These are phyloP conservation scores for Actinopyga echinites DNA, from an alignment of 53 echinoderm and acorn worm genomes.

Conservation along the genomic window DNA sequence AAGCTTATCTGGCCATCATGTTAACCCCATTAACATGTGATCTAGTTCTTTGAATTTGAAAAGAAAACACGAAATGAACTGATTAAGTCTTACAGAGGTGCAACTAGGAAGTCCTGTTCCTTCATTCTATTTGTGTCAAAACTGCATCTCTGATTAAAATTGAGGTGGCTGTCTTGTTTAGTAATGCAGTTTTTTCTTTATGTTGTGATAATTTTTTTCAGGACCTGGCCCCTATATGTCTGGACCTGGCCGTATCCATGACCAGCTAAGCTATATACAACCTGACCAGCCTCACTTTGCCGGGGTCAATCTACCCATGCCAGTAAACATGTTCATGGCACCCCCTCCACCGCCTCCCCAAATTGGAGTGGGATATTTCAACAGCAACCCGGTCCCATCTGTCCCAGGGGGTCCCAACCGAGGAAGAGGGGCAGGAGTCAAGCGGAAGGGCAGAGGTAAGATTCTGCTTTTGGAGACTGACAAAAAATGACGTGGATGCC, in stretches of 20 bases:
- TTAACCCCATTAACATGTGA: too few species aligned
- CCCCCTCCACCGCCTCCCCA: conserved; percentile 58
- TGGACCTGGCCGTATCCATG: conserved; percentile 79
- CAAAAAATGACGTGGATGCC: too few species aligned
- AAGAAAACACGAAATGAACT: too few species aligned
- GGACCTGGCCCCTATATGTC: conserved; percentile 55
- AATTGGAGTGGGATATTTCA: conserved; percentile 76
- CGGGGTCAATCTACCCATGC: conserved; percentile 83
- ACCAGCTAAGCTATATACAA: conserved; percentile 95
- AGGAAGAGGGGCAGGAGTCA: conserved; percentile 40
- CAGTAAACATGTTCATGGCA: conserved; percentile 98
- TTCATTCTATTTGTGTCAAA: too few species aligned
- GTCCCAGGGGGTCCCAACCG: conserved; percentile 43
- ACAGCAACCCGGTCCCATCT: conserved; percentile 59
- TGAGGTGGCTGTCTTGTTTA: too few species aligned
- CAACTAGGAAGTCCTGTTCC: too few species aligned
- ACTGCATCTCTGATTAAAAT: too few species aligned
- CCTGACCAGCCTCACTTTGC: conserved; percentile 84
- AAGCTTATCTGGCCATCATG: too few species aligned
- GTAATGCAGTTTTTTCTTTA: too few species aligned
- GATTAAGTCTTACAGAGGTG: too few species aligned
- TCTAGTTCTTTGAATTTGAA: too few species aligned
- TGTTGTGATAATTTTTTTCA: too few species aligned
- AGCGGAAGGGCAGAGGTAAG: conserved; percentile 57
- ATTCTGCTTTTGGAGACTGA: neutral